Conservation (phyloP, 2,888 invertebrate species). For the Callyntrura sp. region DNA sequence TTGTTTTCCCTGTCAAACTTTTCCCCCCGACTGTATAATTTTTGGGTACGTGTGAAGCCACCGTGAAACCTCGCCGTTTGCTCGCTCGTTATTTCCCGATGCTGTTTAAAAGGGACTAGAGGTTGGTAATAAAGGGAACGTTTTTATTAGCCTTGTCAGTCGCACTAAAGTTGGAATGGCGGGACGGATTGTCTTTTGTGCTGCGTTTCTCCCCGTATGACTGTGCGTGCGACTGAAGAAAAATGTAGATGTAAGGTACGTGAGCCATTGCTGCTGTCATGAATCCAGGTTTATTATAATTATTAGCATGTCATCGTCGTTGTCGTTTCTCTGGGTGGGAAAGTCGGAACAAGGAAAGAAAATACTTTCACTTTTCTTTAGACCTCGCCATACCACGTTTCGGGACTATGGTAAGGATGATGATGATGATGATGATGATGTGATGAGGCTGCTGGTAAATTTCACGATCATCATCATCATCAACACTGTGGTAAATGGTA, state of each 20-base stretch:
- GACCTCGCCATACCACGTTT: too few species aligned
- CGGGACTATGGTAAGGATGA: too few species aligned
- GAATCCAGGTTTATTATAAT: conserved; percentile 44
- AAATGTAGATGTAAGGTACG: neutral
- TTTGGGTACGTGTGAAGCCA: too few species aligned
- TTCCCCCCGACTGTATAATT: too few species aligned
- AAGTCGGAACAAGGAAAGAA: neutral
- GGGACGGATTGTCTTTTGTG: conserved; percentile 13
- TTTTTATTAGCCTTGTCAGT: conserved; percentile 37
- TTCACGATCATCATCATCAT: neutral
- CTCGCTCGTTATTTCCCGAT: too few species aligned
- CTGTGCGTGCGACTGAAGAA: too few species aligned
- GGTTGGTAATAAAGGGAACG: neutral
- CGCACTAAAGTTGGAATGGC: conserved; percentile 10
- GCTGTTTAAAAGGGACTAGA: neutral
- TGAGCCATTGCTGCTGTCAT: neutral
- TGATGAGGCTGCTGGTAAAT: conserved; percentile 1
- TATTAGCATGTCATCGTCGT: conserved; percentile 21
- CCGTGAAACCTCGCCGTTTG: too few species aligned
- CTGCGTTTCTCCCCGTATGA: neutral
- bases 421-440: neutral
- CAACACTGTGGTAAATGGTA: neutral
- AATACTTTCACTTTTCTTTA: neutral
- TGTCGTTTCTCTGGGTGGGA: neutral
- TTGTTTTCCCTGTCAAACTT: too few species aligned